Conservation (phyloP, 2,113 vertebrate species). For the Poeciliopsis turrubarensis region DNA sequence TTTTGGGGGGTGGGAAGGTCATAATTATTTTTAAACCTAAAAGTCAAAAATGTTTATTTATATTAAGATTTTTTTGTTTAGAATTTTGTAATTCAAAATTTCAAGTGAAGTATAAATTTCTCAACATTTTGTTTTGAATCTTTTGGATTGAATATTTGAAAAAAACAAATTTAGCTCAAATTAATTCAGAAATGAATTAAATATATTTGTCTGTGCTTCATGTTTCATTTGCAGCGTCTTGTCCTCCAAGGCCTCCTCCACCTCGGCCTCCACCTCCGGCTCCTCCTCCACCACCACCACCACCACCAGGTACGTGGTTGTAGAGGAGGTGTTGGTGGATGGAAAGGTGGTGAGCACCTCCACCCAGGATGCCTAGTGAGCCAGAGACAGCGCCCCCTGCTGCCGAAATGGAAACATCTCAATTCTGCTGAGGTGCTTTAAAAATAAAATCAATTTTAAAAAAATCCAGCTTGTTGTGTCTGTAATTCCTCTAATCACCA, state of each 20-base stretch:
- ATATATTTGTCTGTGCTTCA: background rate
- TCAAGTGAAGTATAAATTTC: too few species aligned
- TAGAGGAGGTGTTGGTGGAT: conserved; percentile 24
- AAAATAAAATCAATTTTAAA: conserved; percentile 5
- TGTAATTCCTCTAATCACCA: conserved; percentile 3
- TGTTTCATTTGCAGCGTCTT: background rate
- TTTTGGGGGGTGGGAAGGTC: too few species aligned
- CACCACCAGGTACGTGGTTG: background rate
- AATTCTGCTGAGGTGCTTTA: conserved; percentile 22
- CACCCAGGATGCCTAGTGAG: conserved; percentile 1
- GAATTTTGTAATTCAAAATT: too few species aligned
- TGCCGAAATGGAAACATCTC: background rate
- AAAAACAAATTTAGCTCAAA: too few species aligned
- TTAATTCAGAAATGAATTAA: too few species aligned
- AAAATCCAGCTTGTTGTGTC: background rate
- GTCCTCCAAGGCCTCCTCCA: background rate
- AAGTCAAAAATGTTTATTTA: too few species aligned
- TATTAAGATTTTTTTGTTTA: too few species aligned
- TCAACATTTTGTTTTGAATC: too few species aligned
- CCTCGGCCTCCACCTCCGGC: background rate
- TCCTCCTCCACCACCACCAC: background rate
- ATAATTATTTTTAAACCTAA: too few species aligned
- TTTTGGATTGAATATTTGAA: background rate
- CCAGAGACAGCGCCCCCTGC: background rate
- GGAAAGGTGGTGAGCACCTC: conserved; percentile 54